Evolutionary conservation across 2,888 invertebrate genomes (phyloP).

Genomic region (Linnaemya vulpina): DNA sequence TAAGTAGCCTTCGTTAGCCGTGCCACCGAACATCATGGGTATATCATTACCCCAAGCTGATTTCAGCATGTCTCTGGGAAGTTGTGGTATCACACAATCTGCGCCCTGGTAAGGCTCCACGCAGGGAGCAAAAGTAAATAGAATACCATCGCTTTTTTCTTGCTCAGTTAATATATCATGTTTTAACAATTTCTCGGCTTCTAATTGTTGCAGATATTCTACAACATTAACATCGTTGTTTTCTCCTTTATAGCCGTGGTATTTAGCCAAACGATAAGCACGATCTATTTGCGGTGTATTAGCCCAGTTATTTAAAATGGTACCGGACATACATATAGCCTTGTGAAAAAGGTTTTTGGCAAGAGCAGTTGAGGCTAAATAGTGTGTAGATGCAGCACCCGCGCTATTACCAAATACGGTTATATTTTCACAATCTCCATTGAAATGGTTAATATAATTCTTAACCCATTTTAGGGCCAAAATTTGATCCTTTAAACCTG

Average conservation of each 20-base stretch:
- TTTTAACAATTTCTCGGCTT: constrained; percentile 74
- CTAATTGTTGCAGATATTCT: constrained; percentile 74
- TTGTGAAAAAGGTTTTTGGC: constrained; percentile 81
- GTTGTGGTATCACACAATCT: constrained; percentile 77
- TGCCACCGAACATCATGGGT: constrained; percentile 81
- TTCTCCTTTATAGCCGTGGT: constrained; percentile 76
- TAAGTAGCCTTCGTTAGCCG: constrained; percentile 80
- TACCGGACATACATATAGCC: constrained; percentile 80
- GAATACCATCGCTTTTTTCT: constrained; percentile 76
- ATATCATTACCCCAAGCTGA: constrained; percentile 80
- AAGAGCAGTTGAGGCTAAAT: constrained; percentile 77
- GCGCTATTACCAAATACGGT: constrained; percentile 84
- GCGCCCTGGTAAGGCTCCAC: constrained; percentile 79
- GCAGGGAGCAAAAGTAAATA: constrained; percentile 80
- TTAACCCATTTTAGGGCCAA: constrained; percentile 84
- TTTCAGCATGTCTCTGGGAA: constrained; percentile 76
- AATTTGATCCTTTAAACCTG: constrained; percentile 84
- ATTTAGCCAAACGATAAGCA: constrained; percentile 77
- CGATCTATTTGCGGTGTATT: constrained; percentile 74
- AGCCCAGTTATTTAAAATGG: constrained; percentile 78
- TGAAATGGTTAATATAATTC: constrained; percentile 82
- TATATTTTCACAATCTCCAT: constrained; percentile 84
- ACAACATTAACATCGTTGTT: constrained; percentile 74
- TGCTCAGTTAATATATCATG: constrained; percentile 77
- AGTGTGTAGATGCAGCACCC: constrained; percentile 83